Conservation (phyloP, 2,888 invertebrate species). For the Eugnorisma glareosa region DNA sequence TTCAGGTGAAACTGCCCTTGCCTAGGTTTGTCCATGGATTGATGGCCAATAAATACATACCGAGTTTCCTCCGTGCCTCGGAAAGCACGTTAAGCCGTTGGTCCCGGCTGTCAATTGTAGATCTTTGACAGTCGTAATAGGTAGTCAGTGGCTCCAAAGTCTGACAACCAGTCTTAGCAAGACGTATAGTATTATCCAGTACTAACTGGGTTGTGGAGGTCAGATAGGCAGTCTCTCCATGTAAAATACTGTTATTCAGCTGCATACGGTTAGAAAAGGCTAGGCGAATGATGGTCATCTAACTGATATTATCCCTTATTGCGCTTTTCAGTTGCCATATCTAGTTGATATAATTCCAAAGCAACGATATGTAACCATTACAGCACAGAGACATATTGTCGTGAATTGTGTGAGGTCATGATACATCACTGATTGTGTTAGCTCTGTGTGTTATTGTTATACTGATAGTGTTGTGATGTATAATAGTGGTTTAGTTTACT, state of each 20-base stretch:
- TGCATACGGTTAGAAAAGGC: background rate
- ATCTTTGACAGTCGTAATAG: background rate
- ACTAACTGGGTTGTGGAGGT: background rate
- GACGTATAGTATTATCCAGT: background rate
- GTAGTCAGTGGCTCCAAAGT: background rate
- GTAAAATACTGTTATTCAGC: background rate
- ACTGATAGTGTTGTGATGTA: slow-evolving; percentile 35
- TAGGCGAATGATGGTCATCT: background rate
- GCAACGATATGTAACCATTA: slow-evolving; percentile 19
- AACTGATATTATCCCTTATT: background rate
- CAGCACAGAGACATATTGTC: slow-evolving; percentile 49
- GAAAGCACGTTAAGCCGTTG: background rate
- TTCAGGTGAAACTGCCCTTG: background rate
- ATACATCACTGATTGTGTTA: slow-evolving; percentile 49
- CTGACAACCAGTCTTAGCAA: background rate
- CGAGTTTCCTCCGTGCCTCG: background rate
- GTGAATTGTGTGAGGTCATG: slow-evolving; percentile 41
- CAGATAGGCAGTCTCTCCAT: background rate
- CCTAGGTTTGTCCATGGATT: background rate
- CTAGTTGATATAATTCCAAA: slow-evolving; percentile 23
- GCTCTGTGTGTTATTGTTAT: slow-evolving; percentile 34
- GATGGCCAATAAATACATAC: background rate
- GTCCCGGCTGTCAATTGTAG: background rate
- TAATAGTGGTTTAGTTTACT: too few relatives aligned
- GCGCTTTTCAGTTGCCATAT: background rate